Evolutionary conservation across 2,113 vertebrate genomes (phyloP), one percentile per base, ranked within the genome.

Genomic region (Syngnathus floridae): DNA sequence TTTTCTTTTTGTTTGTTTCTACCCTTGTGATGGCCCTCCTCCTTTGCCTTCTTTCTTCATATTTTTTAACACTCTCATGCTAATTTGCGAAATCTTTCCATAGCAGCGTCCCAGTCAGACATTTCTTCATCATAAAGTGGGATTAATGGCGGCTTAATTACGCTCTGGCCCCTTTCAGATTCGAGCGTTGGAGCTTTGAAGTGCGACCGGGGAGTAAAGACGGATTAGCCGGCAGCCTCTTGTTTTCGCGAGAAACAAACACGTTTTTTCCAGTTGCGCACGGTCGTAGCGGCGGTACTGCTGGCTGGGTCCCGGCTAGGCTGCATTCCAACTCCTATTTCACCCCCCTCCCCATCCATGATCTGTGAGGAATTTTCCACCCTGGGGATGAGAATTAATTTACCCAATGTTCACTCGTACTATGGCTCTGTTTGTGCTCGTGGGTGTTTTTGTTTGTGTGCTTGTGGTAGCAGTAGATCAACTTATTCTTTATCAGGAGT

Each of bases 301-400:
- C 71, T 72, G 74, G 36, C 74, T 90, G 90, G 89, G 83, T 79
- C 61, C 55, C n/a, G 7, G 78, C 91, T 88, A 89, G 78, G 64
- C 68, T 83, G 76, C 87, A 90, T 91, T 90, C 88, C 88, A 88
- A 74, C 67, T 77, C 81, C 90, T 90, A 88, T 90, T 90, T 89
- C 88, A 90, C 75, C 76, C 86, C 11, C 13, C 12, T 1, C 54
- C 26, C 54, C 26, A 21, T 22, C 13, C 54, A 56, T 35, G 86
- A 81, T 82, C 77, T 72, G 73, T 77, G 62, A 84, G 85, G 85
- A 89, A 90, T 91, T 91, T 92, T 90, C 90, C 89, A 90, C 89
- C 82, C 78, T 14, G 71, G 72, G 82, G 80, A 87, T 84, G 73
- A 82, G 88, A 91, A 89, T 90, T 90, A 87, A 86, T 82, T 85